Conservation (phyloP, 1,140 invertebrate genomes). For the Muscidifurax raptorellus region DNA sequence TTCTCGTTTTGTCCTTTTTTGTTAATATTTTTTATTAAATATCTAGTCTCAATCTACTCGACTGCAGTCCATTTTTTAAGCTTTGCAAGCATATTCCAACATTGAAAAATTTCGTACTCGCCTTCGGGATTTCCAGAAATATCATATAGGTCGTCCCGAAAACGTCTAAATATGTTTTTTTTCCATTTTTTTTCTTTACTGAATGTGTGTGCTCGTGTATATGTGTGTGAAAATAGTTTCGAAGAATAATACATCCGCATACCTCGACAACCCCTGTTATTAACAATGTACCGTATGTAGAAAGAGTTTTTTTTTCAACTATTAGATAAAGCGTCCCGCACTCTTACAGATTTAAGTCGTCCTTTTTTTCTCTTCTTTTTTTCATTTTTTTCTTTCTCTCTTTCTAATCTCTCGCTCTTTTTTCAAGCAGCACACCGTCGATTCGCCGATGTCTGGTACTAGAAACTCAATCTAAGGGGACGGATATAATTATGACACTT, state of each 20-base stretch:
- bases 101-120: constrained; percentile 43
- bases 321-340: constrained; percentile 73
- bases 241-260: constrained; percentile 49
- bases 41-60: constrained; percentile 41
- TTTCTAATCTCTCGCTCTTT: constrained; percentile 20
- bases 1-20: constrained; percentile 16
- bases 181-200: constrained; percentile 27
- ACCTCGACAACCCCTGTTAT: constrained; percentile 35
- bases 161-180: constrained; percentile 47
- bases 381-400: background rate
- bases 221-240: constrained; percentile 47
- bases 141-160: constrained; percentile 23
- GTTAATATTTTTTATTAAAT: constrained; percentile 39
- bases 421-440: constrained; percentile 70
- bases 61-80: constrained; percentile 46
- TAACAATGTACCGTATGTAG: constrained; percentile 62
- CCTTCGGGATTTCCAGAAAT: constrained; percentile 20
- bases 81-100: constrained; percentile 52
- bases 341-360: constrained; percentile 66
- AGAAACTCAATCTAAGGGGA: constrained; percentile 71
- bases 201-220: constrained; percentile 48
- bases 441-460: constrained; percentile 61
- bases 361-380: constrained; percentile 45
- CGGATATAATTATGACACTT: constrained; percentile 73
- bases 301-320: constrained; percentile 66